phyloP scores from a whole-genome alignment of 2,888 invertebrate genomes.

The Trichogramma evanescens region DNA sequence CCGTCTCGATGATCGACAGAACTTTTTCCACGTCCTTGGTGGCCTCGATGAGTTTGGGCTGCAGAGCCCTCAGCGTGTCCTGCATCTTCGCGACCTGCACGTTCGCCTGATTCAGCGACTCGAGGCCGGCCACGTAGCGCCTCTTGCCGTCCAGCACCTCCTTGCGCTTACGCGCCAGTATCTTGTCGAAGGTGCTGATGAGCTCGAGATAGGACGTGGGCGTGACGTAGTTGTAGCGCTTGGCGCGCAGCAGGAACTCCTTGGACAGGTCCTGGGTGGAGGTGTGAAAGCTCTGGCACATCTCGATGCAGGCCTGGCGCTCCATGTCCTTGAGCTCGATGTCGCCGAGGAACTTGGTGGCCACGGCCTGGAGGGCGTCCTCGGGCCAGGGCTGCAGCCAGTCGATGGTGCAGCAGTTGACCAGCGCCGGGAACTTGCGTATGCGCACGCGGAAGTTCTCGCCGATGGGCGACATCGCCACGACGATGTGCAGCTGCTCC shows the following conservation, averaged over 20 bases:
- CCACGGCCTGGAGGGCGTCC: slow-evolving; percentile 84
- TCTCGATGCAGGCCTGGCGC: slow-evolving; percentile 70
- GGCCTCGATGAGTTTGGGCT: slow-evolving; percentile 80
- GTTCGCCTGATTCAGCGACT: slow-evolving; percentile 77
- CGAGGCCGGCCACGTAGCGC: slow-evolving; percentile 79
- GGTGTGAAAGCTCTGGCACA: slow-evolving; percentile 85
- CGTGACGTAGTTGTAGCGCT: slow-evolving; percentile 81
- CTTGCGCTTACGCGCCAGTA: slow-evolving; percentile 67
- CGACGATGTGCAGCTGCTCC: slow-evolving; percentile 82
- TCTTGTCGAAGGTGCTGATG: slow-evolving; percentile 79
- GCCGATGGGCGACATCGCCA: slow-evolving; percentile 89
- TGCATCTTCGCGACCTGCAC: slow-evolving; percentile 78
- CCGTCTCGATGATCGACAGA: slow-evolving; percentile 78
- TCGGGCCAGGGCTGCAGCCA: slow-evolving; percentile 96
- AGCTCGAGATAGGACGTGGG: slow-evolving; percentile 89
- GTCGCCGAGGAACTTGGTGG: slow-evolving; percentile 66
- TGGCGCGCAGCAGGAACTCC: slow-evolving; percentile 59
- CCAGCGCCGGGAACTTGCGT: slow-evolving; percentile 84
- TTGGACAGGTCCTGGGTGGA: slow-evolving; percentile 68
- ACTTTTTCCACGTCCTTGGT: slow-evolving; percentile 83
- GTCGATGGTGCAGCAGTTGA: slow-evolving; percentile 93
- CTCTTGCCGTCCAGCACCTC: slow-evolving; percentile 61
- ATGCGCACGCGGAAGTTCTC: slow-evolving; percentile 74
- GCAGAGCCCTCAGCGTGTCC: slow-evolving; percentile 71
- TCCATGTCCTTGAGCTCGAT: slow-evolving; percentile 70